A percentile compares a stretch with the other conserved stretches of the same genome.
phyloP scores from a whole-genome alignment of 2,113 vertebrate genomes.

The Uria lomvia region DNA sequence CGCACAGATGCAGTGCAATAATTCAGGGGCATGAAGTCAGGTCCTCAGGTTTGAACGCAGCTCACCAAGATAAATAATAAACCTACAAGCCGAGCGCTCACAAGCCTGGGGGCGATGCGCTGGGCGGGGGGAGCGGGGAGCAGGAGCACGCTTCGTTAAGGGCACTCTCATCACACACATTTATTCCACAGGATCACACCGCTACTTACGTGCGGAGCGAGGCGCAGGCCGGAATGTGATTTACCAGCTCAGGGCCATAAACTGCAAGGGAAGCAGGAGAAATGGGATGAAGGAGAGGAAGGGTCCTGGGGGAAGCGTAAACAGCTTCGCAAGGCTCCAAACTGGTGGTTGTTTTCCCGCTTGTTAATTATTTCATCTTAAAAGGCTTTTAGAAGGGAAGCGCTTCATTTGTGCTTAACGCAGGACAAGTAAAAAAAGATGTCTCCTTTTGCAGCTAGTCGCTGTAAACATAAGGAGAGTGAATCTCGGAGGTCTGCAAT shows the following conservation, averaged over 20 bases:
- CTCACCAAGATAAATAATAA: background rate
- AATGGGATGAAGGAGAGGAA: background rate
- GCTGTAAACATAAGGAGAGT: background rate
- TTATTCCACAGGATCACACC: background rate
- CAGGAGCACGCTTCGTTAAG: background rate
- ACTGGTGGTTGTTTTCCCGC: background rate
- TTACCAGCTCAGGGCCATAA: background rate
- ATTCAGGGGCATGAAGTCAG: background rate
- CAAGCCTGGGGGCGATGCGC: background rate
- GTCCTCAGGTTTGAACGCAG: background rate
- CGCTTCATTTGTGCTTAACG: background rate
- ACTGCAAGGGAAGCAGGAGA: background rate
- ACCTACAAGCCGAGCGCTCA: background rate
- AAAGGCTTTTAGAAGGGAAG: background rate
- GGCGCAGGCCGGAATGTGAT: background rate
- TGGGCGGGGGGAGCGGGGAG: fast-evolving
- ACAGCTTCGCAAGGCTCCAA: background rate
- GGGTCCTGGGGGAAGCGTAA: background rate
- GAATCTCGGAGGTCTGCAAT: background rate
- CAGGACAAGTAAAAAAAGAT: background rate
- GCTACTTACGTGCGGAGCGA: background rate
- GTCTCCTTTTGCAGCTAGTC: background rate
- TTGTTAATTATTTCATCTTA: slow-evolving; percentile 4
- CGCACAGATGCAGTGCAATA: background rate
- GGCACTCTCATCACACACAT: background rate